A percentile compares a stretch with the other conserved stretches of the same genome.
Evolutionary conservation across 2,888 invertebrate species (phyloP).

Genomic region (Melinopterus prodromus): DNA sequence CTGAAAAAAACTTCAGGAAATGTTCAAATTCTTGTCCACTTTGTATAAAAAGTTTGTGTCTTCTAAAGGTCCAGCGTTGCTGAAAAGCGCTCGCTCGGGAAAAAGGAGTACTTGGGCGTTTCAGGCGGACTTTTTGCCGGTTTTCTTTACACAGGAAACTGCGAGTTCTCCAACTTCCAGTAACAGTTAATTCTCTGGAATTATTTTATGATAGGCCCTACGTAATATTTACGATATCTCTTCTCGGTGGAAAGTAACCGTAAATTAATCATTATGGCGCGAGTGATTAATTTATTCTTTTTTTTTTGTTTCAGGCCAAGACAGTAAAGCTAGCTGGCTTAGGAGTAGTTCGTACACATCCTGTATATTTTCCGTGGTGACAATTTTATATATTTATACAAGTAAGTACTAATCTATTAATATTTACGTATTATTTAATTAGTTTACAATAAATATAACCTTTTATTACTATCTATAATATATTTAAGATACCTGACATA

Average conservation of each 20-base stretch:
- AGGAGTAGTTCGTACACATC: conserved; percentile 5
- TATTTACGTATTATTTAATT: too few relatives aligned
- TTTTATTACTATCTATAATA: too few relatives aligned
- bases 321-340: conserved; percentile 18
- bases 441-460: too few relatives aligned
- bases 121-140: background rate
- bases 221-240: background rate
- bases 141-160: background rate
- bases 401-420: conserved; percentile 4
- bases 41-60: background rate
- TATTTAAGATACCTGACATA: too few relatives aligned
- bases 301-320: conserved; percentile 18
- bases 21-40: background rate
- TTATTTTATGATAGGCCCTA: background rate
- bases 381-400: conserved; percentile 16
- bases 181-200: background rate
- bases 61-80: background rate
- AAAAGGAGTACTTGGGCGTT: background rate
- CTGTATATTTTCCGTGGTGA: conserved; percentile 11
- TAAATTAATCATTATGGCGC: background rate
- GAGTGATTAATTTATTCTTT: background rate
- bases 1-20: background rate
- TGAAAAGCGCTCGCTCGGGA: conserved; percentile 4
- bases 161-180: background rate
- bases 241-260: background rate